Base-by-base conservation (phyloP, 1,140 invertebrate species). In the Pogonomyrmex californicus region DNA sequence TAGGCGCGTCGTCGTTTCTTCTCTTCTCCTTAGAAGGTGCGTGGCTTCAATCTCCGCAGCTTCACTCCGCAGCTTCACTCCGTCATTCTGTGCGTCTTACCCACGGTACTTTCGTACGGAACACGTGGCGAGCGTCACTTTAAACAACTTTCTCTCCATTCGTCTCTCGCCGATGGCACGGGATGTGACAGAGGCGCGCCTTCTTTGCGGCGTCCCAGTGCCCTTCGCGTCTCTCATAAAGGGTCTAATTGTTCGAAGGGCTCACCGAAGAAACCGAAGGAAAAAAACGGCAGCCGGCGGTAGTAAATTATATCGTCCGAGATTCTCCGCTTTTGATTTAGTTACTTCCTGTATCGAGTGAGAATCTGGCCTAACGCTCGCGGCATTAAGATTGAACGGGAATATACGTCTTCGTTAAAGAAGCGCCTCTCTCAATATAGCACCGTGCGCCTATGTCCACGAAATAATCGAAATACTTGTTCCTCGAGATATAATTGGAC, bases 51-150 rank as follows among this genome's bases (percentile, higher is more conserved):
- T 36, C 51, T 38, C 33, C 47, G 62, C 83, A 33, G 23, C 70
- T 85, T 49, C 23, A 23, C 23, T 23, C 23, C 51, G 23, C 76
- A 38, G 14, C 56, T 78, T 60, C 23, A 23, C 23, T 23, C 38
- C 54, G 30, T 54, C 62, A 7, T 63, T 75, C 14, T 23, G 60
- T 14, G 51, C 65, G 3, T 49, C 58, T 85, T 82, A 88, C 51
- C 70, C 76, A 77, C 56, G 76, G 73, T 36, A 38, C 86, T 88
- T 23, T 58, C 56, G 60, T 63, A 7, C 9, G 62, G 47, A 90
- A 91, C 90, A 90, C 90, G 90, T 91, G 90, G 90, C 89, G 41
- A 70, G 77, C 86, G 88, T 91, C 90, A 88, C 89, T 88, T 89
- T 90, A 73, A 90, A 88, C 86, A 86, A 90, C 89, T 91, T 90